Evolutionary conservation across 1,140 invertebrate genomes (phyloP), one percentile per base, ranked within the genome.

Genomic region (Tenebrio molitor): DNA sequence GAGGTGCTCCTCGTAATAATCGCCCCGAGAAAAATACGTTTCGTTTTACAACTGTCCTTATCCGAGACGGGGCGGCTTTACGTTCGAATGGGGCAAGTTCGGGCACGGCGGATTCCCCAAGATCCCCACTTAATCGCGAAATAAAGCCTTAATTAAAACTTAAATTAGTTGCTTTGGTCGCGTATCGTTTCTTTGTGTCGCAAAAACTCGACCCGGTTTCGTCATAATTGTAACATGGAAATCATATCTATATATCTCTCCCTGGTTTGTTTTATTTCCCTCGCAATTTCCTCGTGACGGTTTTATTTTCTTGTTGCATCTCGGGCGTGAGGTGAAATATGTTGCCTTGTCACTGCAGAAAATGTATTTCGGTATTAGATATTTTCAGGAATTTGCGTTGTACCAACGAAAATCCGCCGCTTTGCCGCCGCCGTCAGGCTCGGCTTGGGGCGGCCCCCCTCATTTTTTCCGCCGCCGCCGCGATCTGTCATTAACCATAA

Each of bases 81-180:
- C 8, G 36, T 50, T 50, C 8, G 23, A 58, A 58, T 58, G 50
- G n/a, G 19, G 50, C 44, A 29, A 58, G 50, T 58, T 29, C 8
- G 25, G 10, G 29, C 4, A 33, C 12, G n/a, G 7, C n/a, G 50
- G 23, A 58, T 58, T 58, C 29, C 21, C n/a, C 23, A 58, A 58
- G 29, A 58, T 58, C 50, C 29, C 23, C 50, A 25, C 50, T 58
- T 58, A 58, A 58, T 58, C 29, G 50, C 50, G 19, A 58, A 29
- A 58, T 58, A 58, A 58, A 58, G 50, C 50, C 50, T 58, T 58
- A 58, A 58, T 58, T 58, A 58, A 58, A 58, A 58, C 50, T 58
- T 58, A 58, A 58, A 58, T 58, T 58, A 58, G 50, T 58, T 58
- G 23, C n/a, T 25, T 58, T 58, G 12, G 50, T 50, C 44, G 16